These are phyloP conservation scores for Scaptomyza parva DNA, from an alignment of 2,888 invertebrate genomes.

Conservation along the genomic window DNA sequence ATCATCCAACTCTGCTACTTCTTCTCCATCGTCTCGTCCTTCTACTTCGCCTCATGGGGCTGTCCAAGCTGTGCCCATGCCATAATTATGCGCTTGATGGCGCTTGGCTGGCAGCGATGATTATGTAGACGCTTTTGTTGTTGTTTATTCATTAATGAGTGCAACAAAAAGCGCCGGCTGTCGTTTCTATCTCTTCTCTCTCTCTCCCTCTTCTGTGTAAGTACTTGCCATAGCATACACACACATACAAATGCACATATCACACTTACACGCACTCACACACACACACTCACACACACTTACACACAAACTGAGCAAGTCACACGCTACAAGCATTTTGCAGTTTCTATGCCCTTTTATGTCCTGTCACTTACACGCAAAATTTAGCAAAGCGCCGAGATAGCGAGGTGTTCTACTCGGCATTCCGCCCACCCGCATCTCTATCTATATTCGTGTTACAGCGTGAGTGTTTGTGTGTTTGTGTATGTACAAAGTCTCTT, in stretches of 20 bases:
- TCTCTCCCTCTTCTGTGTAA: conserved; percentile 14
- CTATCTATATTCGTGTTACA: not conserved
- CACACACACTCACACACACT: conserved; percentile 20
- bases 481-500: conserved; percentile 36
- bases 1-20: conserved; percentile 5
- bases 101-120: conserved; percentile 68
- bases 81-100: conserved; percentile 75
- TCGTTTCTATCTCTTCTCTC: conserved; percentile 6
- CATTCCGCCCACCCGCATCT: conserved; percentile 48
- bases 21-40: not conserved
- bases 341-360: conserved; percentile 64
- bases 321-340: conserved; percentile 53
- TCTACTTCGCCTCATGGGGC: not conserved
- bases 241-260: conserved; percentile 26
- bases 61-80: conserved; percentile 24
- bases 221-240: conserved; percentile 28
- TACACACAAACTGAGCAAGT: not conserved
- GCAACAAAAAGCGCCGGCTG: conserved; percentile 65
- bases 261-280: conserved; percentile 29
- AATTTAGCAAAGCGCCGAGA: conserved; percentile 74
- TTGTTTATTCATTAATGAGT: conserved; percentile 78
- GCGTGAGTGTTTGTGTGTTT: conserved; percentile 6
- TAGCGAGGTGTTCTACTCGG: conserved; percentile 68
- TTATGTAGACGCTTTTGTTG: conserved; percentile 64
- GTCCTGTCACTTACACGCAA: conserved; percentile 78